Conservation (phyloP, 1,140 invertebrate species). For the Probaryconus sp. region DNA sequence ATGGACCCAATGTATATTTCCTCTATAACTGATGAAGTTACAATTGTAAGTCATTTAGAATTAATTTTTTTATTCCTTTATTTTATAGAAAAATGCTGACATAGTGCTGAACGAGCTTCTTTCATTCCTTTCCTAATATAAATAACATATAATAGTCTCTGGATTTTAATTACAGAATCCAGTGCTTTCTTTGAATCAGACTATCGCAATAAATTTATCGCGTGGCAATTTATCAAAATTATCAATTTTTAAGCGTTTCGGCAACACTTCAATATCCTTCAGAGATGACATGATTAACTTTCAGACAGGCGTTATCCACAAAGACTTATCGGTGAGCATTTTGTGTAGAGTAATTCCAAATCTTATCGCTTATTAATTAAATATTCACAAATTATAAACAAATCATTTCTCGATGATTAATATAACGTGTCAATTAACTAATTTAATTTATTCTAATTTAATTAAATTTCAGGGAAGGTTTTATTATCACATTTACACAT, state of each 20-base stretch:
- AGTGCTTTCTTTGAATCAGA: slow-evolving; percentile 12
- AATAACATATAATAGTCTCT: too few relatives aligned
- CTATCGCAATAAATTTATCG: slow-evolving; percentile 27
- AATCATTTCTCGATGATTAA: too few relatives aligned
- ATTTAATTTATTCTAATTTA: too few relatives aligned
- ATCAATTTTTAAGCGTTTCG: slow-evolving; percentile 22
- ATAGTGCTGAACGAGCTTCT: neutral
- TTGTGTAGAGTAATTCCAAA: too few relatives aligned
- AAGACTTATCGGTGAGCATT: slow-evolving; percentile 27
- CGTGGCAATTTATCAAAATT: slow-evolving; percentile 44
- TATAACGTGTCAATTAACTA: too few relatives aligned
- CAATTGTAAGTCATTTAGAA: slow-evolving; percentile 23
- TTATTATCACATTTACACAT: slow-evolving; percentile 26
- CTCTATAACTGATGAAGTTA: slow-evolving; percentile 21
- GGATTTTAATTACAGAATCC: slow-evolving; percentile 23
- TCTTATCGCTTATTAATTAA: too few relatives aligned
- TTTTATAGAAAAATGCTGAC: neutral
- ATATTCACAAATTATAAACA: too few relatives aligned
- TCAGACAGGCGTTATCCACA: slow-evolving; percentile 26
- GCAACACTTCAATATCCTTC: slow-evolving; percentile 31
- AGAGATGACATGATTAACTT: slow-evolving; percentile 39
- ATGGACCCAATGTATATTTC: slow-evolving; percentile 21
- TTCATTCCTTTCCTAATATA: too few relatives aligned
- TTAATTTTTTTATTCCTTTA: neutral
- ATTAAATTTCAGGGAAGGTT: slow-evolving; percentile 39